Evolutionary conservation across 1,140 invertebrate species (phyloP).

Genomic region (Microplitis mediator): DNA sequence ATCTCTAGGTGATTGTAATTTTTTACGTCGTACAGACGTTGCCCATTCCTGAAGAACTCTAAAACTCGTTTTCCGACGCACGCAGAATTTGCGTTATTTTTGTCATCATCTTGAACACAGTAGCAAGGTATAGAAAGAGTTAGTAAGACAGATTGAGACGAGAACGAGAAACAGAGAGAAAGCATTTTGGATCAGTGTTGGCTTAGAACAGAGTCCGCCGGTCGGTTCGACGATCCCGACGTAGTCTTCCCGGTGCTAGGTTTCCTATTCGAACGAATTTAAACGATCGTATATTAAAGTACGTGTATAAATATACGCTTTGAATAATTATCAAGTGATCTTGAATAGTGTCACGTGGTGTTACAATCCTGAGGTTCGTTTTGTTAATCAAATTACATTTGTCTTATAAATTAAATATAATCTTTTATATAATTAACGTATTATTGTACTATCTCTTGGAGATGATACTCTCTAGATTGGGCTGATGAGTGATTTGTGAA

Average conservation of each 20-base stretch:
- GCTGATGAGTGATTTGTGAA: conserved; percentile 5
- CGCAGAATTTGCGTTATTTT: conserved; percentile 60
- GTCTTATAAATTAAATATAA: background rate
- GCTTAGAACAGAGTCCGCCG: conserved; percentile 38
- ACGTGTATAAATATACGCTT: background rate
- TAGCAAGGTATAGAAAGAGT: conserved; percentile 30
- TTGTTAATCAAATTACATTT: background rate
- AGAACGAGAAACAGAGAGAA: conserved; percentile 27
- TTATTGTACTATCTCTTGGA: background rate
- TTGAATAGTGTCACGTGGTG: background rate
- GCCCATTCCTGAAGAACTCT: conserved; percentile 24
- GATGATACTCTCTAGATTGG: background rate
- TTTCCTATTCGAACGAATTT: conserved; percentile 20
- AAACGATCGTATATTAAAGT: background rate
- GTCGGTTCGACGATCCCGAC: conserved; percentile 46
- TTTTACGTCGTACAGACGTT: background rate
- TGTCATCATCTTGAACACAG: conserved; percentile 56
- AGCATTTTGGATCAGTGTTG: conserved; percentile 31
- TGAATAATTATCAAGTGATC: background rate
- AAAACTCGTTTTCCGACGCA: conserved; percentile 33
- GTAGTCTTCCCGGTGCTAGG: conserved; percentile 36
- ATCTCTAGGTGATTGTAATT: conserved; percentile 8
- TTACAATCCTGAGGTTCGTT: background rate
- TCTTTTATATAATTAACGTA: background rate
- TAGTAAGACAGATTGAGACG: conserved; percentile 11